Evolutionary conservation across 2,797 vertebrate genomes (phyloP).

Genomic region (Jordanella pulchra): DNA sequence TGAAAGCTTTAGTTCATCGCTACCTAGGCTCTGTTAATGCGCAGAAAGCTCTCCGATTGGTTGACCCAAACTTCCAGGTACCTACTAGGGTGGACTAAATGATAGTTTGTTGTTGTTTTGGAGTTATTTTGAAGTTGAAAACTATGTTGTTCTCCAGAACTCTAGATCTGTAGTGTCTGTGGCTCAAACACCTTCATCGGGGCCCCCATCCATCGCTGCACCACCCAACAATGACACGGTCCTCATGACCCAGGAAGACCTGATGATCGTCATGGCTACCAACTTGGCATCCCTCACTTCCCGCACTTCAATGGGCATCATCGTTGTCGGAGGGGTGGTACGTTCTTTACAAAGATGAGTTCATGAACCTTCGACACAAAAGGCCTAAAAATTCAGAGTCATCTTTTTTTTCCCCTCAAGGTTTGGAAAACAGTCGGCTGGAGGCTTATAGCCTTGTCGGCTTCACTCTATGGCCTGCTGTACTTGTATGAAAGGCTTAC

Average conservation of each 20-base stretch:
- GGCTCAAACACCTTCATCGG: constrained; percentile 81
- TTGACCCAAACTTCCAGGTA: constrained; percentile 89
- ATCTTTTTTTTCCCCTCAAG: constrained; percentile 62
- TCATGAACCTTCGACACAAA: not conserved
- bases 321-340: constrained; percentile 93
- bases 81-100: not conserved
- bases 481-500: constrained; percentile 93
- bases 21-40: constrained; percentile 90
- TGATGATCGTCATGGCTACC: constrained; percentile 87
- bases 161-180: constrained; percentile 81
- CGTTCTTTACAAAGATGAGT: constrained; percentile 52
- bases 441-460: constrained; percentile 87
- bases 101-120: not conserved
- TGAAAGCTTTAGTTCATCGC: constrained; percentile 88
- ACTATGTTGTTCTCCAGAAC: constrained; percentile 28
- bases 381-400: not conserved
- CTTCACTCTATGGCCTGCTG: constrained; percentile 88
- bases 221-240: constrained; percentile 74
- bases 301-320: constrained; percentile 88
- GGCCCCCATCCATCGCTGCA: constrained; percentile 70
- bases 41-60: constrained; percentile 84
- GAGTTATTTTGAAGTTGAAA: not conserved
- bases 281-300: constrained; percentile 91
- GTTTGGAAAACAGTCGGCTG: constrained; percentile 91
- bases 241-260: constrained; percentile 83